Base-by-base conservation (phyloP, 1,140 invertebrate genomes). In the Brachionus calyciflorus region DNA sequence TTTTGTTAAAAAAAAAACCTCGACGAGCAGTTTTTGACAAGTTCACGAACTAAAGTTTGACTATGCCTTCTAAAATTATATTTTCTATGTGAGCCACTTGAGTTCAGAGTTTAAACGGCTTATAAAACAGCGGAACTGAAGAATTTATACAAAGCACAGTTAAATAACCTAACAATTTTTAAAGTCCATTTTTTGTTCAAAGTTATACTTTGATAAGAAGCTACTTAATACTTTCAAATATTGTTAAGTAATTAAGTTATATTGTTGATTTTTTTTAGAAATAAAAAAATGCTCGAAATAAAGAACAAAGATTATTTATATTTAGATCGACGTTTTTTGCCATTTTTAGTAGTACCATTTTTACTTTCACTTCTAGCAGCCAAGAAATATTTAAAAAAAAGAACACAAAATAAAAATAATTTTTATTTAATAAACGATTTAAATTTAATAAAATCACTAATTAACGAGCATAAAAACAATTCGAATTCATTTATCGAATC, bases 401-500 rank as follows among this genome's bases (percentile, higher is more conserved):
- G 26, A 33, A 30, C 55, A 37, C 33, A 17, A n/a, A 60, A 33
- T 28, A 21, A 44, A 17, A 19, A 14, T 17, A 63, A 44, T 44
- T 65, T 65, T 12, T 65, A 44, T 41, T 28, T 65, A 7, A 65
- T 65, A 7, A 65, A 65, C 19, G 60, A 65, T 26, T 10, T 24
- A 3, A 44, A 14, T 44, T 19, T 65, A 3, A 44, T 44, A 24
- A 65, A 65, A 41, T 60, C 60, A 9, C 28, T 44, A 19, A 12
- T 65, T 10, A 24, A 21, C 40, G 26, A 21, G 0, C 21, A 12
- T n/a, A 17, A 41, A 24, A 44, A 6, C 7, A 26, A 44, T 14
- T n/a, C n/a, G n/a, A 41, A 44, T 44, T 46, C 40, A 9, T 21
- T 19, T 41, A 9, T 65, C 9, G 60, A 65, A 24, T 24, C 60